Base-by-base conservation (phyloP, 2,113 vertebrate genomes). In the Rhea americana region DNA sequence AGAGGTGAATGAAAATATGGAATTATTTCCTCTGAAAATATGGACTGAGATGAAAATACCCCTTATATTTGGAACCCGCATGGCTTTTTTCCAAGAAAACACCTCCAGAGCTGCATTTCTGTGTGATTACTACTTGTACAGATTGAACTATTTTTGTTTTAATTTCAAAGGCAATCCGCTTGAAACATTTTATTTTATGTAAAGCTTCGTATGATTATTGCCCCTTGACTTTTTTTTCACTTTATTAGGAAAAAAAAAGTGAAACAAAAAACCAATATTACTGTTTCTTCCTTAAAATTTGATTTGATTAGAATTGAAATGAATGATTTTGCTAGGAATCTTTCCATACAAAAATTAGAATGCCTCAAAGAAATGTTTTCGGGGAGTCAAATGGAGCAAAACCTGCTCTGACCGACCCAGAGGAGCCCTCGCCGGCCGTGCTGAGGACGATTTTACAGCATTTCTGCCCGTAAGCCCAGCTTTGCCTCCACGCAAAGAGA, bases 71-170 rank as follows among this genome's bases (percentile, higher is more conserved):
- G 91, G 55, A 56, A 35, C 30, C 56, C 11, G 16, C 0, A 0
- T 3, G 70, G 43, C 4, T 4, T n/a, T 13, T 50, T 24, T n/a
- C 18, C 43, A 32, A 2, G 1, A 0, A 20, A 9, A 15, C 18
- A 62, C 5, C 41, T 25, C 72, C 53, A 9, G 43, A 0, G 0
- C 70, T 84, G 66, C 56, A 25, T 25, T n/a, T 24, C 53, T 53
- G 19, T 0, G 1, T 9, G 45, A 32, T 22, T 2, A 0, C 25
- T 32, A 55, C 58, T n/a, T 5, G 3, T 3, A 11, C 51, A 41
- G 30, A 41, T 15, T 4, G 0, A 76, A 11, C 25, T 3, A 0
- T 35, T 2, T n/a, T 1, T 13, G 1, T 9, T 51, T 47, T 85
- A 5, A 62, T 30, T 50, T 28, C 68, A 0, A 55, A 63, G 12